Percentiles rank a stretch among this genome's conserved stretches.
These are phyloP conservation scores for Mallotus villosus DNA, from an alignment of 2,797 vertebrate genomes.

Conservation along the genomic window DNA sequence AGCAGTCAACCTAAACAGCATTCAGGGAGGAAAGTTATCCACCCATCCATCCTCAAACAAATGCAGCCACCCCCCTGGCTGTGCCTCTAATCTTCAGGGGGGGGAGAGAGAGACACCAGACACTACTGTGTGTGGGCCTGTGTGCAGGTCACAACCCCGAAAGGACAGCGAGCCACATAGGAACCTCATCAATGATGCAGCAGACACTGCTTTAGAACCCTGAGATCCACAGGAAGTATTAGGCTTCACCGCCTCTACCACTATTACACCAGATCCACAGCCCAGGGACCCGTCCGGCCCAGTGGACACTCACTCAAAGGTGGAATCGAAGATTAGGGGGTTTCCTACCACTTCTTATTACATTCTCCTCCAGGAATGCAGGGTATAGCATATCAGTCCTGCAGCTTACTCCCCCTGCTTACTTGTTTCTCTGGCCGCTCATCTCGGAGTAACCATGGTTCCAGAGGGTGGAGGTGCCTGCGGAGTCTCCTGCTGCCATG, in stretches of 20 bases:
- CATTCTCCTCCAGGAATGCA: background rate
- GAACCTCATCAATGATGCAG: slow-evolving; percentile 41
- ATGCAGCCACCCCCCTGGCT: slow-evolving; percentile 1
- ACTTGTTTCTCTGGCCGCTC: slow-evolving; percentile 97
- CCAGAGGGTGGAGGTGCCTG: slow-evolving; percentile 80
- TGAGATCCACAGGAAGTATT: slow-evolving; percentile 35
- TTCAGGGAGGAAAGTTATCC: slow-evolving; percentile 2
- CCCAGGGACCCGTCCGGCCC: background rate
- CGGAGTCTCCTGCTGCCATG: slow-evolving; percentile 69
- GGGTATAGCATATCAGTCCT: background rate
- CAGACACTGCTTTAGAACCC: slow-evolving; percentile 18
- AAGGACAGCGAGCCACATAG: slow-evolving; percentile 17
- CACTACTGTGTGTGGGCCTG: slow-evolving; percentile 26
- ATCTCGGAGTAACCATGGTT: slow-evolving; percentile 91
- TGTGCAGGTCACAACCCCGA: slow-evolving; percentile 32
- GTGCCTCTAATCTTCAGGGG: slow-evolving; percentile 6
- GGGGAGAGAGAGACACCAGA: slow-evolving; percentile 40
- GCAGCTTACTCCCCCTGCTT: slow-evolving; percentile 52
- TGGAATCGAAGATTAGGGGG: background rate
- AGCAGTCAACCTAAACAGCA: background rate
- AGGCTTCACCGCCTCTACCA: slow-evolving; percentile 4
- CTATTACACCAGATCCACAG: slow-evolving; percentile 21
- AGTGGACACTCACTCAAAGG: slow-evolving; percentile 2
- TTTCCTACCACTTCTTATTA: background rate
- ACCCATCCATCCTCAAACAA: slow-evolving; percentile 33